Evolutionary conservation across 2,888 invertebrate species (phyloP), one percentile per base, ranked within the genome.

Genomic region (Gonocerus acuteangulatus): DNA sequence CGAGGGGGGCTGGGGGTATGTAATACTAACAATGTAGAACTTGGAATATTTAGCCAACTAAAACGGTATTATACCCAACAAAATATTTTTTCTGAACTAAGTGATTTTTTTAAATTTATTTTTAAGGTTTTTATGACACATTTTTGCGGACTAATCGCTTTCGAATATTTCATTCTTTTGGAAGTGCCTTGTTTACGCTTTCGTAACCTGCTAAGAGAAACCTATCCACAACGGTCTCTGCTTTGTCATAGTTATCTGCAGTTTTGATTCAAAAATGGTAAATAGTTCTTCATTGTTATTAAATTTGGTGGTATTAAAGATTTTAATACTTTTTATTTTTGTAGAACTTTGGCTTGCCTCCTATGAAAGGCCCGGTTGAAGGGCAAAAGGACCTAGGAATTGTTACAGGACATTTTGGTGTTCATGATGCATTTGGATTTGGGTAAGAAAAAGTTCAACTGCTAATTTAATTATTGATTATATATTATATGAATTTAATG

Each of bases 311-410:
- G 3, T n/a, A 22, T 15, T 7, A 16, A 39, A 16, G 9, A 7
- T 11, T 7, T n/a, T 21, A 39, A 42, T 21, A 39, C 22, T 1
- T 23, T 56, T 57, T 9, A 15, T 54, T 16, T 32, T 7, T 76
- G 60, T 73, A 85, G 85, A 85, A 84, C 79, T 85, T 85, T 68
- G 81, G 80, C 67, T 75, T 84, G 66, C 82, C 83, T 48, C 74
- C 83, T 9, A 64, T 83, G 27, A 82, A 82, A 75, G 77, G 79
- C 1, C 81, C 80, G 70, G 78, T 82, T 44, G 76, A 76, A 62
- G 71, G 75, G 65, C 72, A 73, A 57, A 73, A 78, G 67, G 73
- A 75, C 22, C 70, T 77, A 48, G 73, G 76, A n/a, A 45, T 64
- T 18, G 62, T 58, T 32, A 79, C 81, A 68, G 83, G 82, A 0